A percentile compares a stretch with the other conserved stretches of the same genome.
Conservation (phyloP, 2,888 invertebrate genomes). For the Malthinus flaveolus region DNA sequence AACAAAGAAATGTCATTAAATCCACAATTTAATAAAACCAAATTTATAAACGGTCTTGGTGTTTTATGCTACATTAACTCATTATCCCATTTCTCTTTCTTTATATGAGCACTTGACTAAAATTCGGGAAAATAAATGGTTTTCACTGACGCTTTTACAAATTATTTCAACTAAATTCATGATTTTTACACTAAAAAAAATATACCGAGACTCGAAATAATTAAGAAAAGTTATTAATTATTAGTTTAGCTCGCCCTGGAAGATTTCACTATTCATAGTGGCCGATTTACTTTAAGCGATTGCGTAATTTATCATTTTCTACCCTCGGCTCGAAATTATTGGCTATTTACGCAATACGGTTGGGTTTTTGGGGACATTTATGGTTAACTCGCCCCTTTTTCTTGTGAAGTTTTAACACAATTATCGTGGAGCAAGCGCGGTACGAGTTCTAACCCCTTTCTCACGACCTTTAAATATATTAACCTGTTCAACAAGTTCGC, state of each 20-base stretch:
- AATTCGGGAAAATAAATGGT: too few relatives aligned
- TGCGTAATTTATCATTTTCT: constrained; percentile 12
- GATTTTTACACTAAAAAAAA: too few relatives aligned
- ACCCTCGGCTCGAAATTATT: constrained; percentile 1
- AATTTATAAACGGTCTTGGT: constrained; percentile 4
- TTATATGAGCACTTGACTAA: too few relatives aligned
- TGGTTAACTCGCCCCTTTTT: too few relatives aligned
- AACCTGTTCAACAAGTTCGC: constrained; percentile 29
- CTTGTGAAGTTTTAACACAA: too few relatives aligned
- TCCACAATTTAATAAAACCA: constrained; percentile 4
- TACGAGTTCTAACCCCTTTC: constrained; percentile 15
- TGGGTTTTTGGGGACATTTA: too few relatives aligned
- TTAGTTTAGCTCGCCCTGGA: background rate
- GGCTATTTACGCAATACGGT: background rate
- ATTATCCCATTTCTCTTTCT: background rate
- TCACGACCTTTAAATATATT: constrained; percentile 29
- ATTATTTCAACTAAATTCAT: too few relatives aligned
- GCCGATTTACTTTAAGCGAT: constrained; percentile 18
- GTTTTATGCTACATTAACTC: constrained; percentile 4
- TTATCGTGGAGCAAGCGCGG: too few relatives aligned
- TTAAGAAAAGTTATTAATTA: background rate
- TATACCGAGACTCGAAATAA: too few relatives aligned
- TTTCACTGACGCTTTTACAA: too few relatives aligned
- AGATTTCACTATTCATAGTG: constrained; percentile 15
- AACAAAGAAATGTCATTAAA: constrained; percentile 4